phyloP scores from a whole-genome alignment of 2,113 vertebrate species.

The Cichladusa arquata region DNA sequence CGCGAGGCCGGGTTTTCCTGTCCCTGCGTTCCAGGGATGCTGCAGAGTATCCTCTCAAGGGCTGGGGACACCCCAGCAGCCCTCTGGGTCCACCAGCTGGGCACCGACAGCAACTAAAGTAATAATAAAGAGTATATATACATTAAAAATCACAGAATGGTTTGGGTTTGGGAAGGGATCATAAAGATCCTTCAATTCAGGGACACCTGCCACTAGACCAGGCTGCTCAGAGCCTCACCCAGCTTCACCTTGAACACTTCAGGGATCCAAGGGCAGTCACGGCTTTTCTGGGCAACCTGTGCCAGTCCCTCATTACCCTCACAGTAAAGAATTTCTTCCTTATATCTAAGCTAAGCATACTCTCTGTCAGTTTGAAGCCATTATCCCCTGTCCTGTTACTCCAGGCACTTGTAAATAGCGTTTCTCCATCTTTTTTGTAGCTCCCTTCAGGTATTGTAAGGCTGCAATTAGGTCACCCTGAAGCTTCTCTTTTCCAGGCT shows the following conservation, averaged over 20 bases:
- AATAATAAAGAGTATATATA: fast-evolving
- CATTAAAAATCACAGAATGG: too few relatives aligned
- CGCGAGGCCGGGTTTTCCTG: fast-evolving
- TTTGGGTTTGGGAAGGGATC: neutral
- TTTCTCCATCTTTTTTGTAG: neutral
- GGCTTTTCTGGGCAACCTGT: neutral
- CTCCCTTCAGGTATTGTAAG: neutral
- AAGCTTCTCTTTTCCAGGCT: neutral
- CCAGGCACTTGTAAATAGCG: neutral
- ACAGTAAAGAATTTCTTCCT: neutral
- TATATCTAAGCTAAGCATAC: neutral
- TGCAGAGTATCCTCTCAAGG: neutral
- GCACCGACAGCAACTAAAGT: neutral
- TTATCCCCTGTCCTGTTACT: neutral
- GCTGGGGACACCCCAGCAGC: neutral
- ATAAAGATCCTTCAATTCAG: neutral
- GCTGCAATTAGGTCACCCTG: neutral
- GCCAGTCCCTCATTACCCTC: neutral
- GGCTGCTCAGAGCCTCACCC: neutral
- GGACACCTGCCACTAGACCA: neutral
- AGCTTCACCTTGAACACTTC: neutral
- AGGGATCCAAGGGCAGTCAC: neutral
- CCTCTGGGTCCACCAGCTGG: neutral
- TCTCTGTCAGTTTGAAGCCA: neutral
- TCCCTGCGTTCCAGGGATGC: too few relatives aligned